Base-by-base conservation (phyloP, 1,140 invertebrate genomes). In the Platyscapa corneri region DNA sequence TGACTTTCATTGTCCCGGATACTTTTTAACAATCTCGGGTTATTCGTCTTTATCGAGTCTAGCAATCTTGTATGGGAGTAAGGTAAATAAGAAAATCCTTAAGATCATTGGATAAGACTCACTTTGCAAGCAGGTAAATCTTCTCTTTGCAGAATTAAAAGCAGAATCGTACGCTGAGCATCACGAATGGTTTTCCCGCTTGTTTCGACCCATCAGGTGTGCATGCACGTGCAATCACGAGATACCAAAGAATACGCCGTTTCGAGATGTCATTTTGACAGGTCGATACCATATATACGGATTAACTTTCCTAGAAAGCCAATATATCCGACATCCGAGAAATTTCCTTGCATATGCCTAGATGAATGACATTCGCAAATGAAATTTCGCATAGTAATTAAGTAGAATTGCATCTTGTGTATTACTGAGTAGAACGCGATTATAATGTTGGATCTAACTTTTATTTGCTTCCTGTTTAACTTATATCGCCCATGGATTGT, bases 321-420 rank as follows among this genome's bases (percentile, higher is more conserved):
- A 85, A 85, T 85, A 77, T 76, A 85, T 85, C 79, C 32, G 60
- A 76, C 53, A 72, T 42, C 37, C 5, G 77, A 72, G 67, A 81
- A 64, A 84, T 84, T 80, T 72, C 76, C 83, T 78, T 42, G 65
- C 32, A 23, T 32, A 1, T 2, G 32, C n/a, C 32, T 5, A 78
- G 49, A 20, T 70, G 80, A 86, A 86, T 86, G 85, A 70, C 80
- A 86, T 80, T 78, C 18, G 60, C 46, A 77, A 86, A 86, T 86
- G 74, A n/a, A 37, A 76, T 82, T 82, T 86, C 79, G 42, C 74
- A 70, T 53, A 34, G 49, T 65, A 77, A 78, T 67, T 82, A 78
- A n/a, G 37, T 42, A 16, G 20, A n/a, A 8, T 81, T 85, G 49
- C 32, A 70, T 27, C 64, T 85, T 81, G 34, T 27, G 10, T 16